A percentile compares a stretch with the other conserved stretches of the same genome.
Conservation (phyloP, 30 jellyfish, hydroid and myxozoan genomes). For the Chironex yamaguchii region DNA sequence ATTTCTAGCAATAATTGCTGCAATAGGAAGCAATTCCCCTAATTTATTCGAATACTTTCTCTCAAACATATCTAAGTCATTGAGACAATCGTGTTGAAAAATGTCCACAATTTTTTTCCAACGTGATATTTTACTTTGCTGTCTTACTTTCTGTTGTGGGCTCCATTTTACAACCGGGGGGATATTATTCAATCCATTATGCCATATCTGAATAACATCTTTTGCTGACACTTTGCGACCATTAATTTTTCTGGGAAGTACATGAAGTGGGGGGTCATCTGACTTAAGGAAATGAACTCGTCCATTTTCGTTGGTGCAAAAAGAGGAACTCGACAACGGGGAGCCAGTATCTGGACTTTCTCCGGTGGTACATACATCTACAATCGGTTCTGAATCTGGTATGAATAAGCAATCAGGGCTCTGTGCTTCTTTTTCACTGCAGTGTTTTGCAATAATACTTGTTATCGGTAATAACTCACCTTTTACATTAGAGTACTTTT, state of each 20-base stretch:
- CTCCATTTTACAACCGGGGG: conserved; percentile 90
- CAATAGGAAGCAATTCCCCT: conserved; percentile 83
- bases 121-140: conserved; percentile 92
- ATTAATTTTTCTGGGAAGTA: conserved; percentile 86
- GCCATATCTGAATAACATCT: conserved; percentile 89
- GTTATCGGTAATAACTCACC: conserved; percentile 82
- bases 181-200: conserved; percentile 71
- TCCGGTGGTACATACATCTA: neutral
- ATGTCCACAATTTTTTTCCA: conserved; percentile 93
- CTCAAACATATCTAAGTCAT: conserved; percentile 76
- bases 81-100: conserved; percentile 73
- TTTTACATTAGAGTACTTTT: conserved; percentile 76
- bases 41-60: conserved; percentile 64
- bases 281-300: conserved; percentile 8
- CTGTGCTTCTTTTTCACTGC: neutral
- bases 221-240: conserved; percentile 90
- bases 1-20: conserved; percentile 86
- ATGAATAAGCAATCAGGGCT: neutral
- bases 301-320: neutral
- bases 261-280: conserved; percentile 50
- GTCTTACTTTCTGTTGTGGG: conserved; percentile 89
- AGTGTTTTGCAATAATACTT: conserved; percentile 58
- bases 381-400: neutral
- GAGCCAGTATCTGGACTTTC: neutral
- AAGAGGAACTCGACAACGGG: neutral